Evolutionary conservation across 2,797 vertebrate species (phyloP).

Genomic region (Cheracebus regulus): DNA sequence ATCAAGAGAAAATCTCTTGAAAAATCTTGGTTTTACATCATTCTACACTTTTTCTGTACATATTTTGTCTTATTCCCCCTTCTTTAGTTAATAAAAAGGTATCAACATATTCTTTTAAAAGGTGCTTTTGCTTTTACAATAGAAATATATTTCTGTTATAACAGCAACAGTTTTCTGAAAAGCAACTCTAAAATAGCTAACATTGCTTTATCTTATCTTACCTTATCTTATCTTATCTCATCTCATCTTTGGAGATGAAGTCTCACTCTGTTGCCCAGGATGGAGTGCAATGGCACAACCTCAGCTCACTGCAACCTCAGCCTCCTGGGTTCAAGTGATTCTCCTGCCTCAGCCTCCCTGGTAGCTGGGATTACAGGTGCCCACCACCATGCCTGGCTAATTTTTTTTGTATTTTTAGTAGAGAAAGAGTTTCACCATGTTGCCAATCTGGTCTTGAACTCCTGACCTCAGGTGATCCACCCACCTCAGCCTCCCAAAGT

Average conservation of each 20-base stretch:
- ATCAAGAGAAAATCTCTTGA: conserved; percentile 19
- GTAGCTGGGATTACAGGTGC: too few relatives aligned
- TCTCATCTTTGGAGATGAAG: background rate
- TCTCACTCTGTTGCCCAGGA: too few relatives aligned
- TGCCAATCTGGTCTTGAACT: too few relatives aligned
- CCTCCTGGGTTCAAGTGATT: too few relatives aligned
- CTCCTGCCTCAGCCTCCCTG: too few relatives aligned
- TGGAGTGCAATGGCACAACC: too few relatives aligned
- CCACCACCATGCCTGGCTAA: too few relatives aligned
- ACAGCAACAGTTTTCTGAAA: background rate
- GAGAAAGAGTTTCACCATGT: too few relatives aligned
- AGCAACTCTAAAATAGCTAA: conserved; percentile 37
- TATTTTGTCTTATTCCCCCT: background rate
- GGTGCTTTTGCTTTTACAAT: background rate
- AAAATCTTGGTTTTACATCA: conserved; percentile 25
- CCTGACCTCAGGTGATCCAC: too few relatives aligned
- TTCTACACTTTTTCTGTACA: background rate
- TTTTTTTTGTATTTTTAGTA: too few relatives aligned
- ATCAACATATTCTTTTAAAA: conserved; percentile 7
- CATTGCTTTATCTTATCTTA: background rate
- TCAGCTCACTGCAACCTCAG: too few relatives aligned
- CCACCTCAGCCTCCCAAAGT: too few relatives aligned
- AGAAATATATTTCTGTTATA: conserved; percentile 28
- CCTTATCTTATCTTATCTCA: background rate
- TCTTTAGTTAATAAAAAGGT: conserved; percentile 24